Conservation (phyloP, 2,113 vertebrate species). For the Stigmatopora nigra region DNA sequence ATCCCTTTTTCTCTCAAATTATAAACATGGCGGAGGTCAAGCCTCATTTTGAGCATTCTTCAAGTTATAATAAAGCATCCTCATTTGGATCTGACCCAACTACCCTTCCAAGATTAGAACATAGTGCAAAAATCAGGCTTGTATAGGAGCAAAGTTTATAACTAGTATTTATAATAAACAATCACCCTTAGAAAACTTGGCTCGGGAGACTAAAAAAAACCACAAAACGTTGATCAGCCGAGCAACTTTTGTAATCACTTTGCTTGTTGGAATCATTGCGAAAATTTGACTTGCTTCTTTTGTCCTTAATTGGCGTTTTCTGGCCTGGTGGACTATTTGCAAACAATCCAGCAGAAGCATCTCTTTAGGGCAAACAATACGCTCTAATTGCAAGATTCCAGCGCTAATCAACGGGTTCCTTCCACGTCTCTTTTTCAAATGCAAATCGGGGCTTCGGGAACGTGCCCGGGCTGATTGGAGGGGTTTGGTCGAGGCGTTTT, state of each 20-base stretch:
- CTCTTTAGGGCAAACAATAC: slow-evolving; percentile 76
- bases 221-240: slow-evolving; percentile 26
- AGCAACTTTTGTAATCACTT: slow-evolving; percentile 51
- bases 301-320: slow-evolving; percentile 63
- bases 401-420: slow-evolving; percentile 68
- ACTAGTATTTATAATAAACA: not conserved
- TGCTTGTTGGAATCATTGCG: slow-evolving; percentile 52
- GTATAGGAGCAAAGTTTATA: not conserved
- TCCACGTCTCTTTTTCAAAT: slow-evolving; percentile 67
- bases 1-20: not conserved
- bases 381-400: slow-evolving; percentile 71
- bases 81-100: not conserved
- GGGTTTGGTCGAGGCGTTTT: slow-evolving; percentile 14
- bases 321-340: slow-evolving; percentile 63
- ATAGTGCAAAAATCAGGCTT: not conserved
- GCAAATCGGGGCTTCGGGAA: slow-evolving; percentile 61
- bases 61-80: not conserved
- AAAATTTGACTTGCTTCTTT: slow-evolving; percentile 47
- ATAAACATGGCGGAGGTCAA: not conserved
- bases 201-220: slow-evolving; percentile 27
- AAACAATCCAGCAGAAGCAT: slow-evolving; percentile 69
- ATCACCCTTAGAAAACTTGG: slow-evolving; percentile 26
- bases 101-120: not conserved
- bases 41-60: not conserved
- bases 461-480: slow-evolving; percentile 70